A percentile compares a stretch with the other conserved stretches of the same genome.
Conservation (phyloP, 2,888 invertebrate genomes). For the Philereme vetulata region DNA sequence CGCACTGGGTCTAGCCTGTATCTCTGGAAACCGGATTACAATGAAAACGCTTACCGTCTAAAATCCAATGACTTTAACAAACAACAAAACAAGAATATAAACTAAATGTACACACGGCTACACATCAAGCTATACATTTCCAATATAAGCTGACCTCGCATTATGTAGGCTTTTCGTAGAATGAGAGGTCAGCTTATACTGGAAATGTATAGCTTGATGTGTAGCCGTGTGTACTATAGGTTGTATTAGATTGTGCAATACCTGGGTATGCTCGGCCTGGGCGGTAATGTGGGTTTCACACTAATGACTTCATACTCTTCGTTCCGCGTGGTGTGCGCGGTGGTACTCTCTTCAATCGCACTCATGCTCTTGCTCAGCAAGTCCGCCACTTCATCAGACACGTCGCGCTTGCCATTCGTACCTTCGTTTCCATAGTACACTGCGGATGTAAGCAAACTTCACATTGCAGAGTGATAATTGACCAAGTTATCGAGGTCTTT, state of each 20-base stretch:
- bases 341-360: slow-evolving; percentile 71
- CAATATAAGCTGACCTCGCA: too few relatives aligned
- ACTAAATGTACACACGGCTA: too few relatives aligned
- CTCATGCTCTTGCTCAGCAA: slow-evolving; percentile 84
- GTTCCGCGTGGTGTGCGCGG: slow-evolving; percentile 73
- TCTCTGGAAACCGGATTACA: too few relatives aligned
- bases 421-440: slow-evolving; percentile 85
- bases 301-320: slow-evolving; percentile 90
- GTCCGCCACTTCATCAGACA: slow-evolving; percentile 86
- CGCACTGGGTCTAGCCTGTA: too few relatives aligned
- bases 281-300: slow-evolving; percentile 87
- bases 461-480: not conserved
- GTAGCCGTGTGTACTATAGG: not conserved
- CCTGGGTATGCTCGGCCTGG: slow-evolving; percentile 86
- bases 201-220: too few relatives aligned
- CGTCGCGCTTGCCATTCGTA: slow-evolving; percentile 81
- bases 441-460: slow-evolving; percentile 43
- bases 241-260: slow-evolving; percentile 34
- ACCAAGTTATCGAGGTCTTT: not conserved
- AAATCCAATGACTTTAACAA: too few relatives aligned
- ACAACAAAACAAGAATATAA: too few relatives aligned
- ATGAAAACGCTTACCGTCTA: too few relatives aligned
- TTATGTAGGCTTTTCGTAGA: too few relatives aligned
- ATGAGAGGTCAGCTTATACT: too few relatives aligned
- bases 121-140: too few relatives aligned